Evolutionary conservation across 2,888 invertebrate genomes (phyloP).

Genomic region (Pandemis cinnamomeana): DNA sequence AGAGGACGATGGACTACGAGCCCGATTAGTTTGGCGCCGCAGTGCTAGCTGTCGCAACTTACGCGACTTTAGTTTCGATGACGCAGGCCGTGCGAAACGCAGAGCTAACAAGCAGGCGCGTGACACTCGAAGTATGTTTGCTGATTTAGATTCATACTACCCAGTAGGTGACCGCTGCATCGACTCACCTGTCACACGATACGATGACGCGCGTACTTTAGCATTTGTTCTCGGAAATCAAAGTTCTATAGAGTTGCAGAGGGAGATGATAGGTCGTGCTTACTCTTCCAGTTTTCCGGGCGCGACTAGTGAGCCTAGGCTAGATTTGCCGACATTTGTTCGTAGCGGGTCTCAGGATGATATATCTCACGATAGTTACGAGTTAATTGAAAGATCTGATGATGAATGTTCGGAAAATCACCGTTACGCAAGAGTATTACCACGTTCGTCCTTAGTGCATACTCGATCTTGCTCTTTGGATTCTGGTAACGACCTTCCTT

Average conservation of each 20-base stretch:
- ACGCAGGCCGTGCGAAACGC: constrained; percentile 87
- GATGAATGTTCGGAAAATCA: constrained; percentile 83
- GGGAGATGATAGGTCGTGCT: constrained; percentile 88
- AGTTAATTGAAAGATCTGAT: constrained; percentile 90
- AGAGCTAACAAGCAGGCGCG: constrained; percentile 69
- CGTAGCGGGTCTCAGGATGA: constrained; percentile 92
- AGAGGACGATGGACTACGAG: constrained; percentile 53
- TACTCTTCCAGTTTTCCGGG: constrained; percentile 95
- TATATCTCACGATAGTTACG: constrained; percentile 94
- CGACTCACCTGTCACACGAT: constrained; percentile 89
- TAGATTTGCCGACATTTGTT: constrained; percentile 86
- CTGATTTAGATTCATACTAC: constrained; percentile 70
- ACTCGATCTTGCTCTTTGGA: constrained; percentile 89
- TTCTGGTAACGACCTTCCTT: constrained; percentile 90
- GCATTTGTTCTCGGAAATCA: constrained; percentile 61
- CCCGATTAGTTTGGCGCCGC: constrained; percentile 88
- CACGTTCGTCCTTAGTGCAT: constrained; percentile 69
- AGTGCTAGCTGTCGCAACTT: constrained; percentile 93
- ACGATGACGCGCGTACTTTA: constrained; percentile 87
- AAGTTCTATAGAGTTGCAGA: constrained; percentile 87
- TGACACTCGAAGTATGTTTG: constrained; percentile 71
- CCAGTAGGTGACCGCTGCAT: constrained; percentile 76
- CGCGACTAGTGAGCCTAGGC: constrained; percentile 88
- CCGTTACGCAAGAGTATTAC: constrained; percentile 63
- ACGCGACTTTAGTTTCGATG: constrained; percentile 90